Evolutionary conservation across 2,888 invertebrate species (phyloP).

Genomic region (Zhengitettix transpicula): DNA sequence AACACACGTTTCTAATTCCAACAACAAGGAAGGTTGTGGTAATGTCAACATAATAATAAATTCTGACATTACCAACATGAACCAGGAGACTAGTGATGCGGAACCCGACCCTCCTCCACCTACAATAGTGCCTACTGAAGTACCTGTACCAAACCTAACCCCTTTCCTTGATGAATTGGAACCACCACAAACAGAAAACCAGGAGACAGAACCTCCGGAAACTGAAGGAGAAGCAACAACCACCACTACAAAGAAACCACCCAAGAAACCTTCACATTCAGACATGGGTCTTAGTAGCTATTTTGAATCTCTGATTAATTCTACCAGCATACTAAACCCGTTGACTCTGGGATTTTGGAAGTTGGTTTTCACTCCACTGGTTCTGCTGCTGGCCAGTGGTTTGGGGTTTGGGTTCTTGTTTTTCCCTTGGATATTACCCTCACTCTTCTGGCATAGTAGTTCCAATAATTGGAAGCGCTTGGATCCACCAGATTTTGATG

Average conservation of each 20-base stretch:
- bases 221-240: slow-evolving; percentile 5
- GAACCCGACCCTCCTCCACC: neutral
- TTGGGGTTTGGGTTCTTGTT: slow-evolving; percentile 43
- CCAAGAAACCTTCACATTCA: neutral
- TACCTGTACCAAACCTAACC: neutral
- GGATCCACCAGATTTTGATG: no score
- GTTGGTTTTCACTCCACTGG: slow-evolving; percentile 43
- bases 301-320: neutral
- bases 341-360: slow-evolving; percentile 40
- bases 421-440: slow-evolving; percentile 24
- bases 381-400: slow-evolving; percentile 41
- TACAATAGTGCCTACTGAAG: neutral
- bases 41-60: slow-evolving; percentile 54
- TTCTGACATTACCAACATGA: slow-evolving; percentile 46
- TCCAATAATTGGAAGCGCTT: neutral
- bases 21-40: slow-evolving; percentile 44
- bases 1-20: neutral
- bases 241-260: neutral
- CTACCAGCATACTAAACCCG: slow-evolving; percentile 31
- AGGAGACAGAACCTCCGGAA: slow-evolving; percentile 1
- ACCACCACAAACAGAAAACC: neutral
- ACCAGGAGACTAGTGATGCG: slow-evolving; percentile 22
- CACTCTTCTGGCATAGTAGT: neutral
- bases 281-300: neutral
- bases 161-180: no score